Evolutionary conservation across 2,888 invertebrate genomes (phyloP), one percentile per base, ranked within the genome.

Genomic region (Ophion ellenae): DNA sequence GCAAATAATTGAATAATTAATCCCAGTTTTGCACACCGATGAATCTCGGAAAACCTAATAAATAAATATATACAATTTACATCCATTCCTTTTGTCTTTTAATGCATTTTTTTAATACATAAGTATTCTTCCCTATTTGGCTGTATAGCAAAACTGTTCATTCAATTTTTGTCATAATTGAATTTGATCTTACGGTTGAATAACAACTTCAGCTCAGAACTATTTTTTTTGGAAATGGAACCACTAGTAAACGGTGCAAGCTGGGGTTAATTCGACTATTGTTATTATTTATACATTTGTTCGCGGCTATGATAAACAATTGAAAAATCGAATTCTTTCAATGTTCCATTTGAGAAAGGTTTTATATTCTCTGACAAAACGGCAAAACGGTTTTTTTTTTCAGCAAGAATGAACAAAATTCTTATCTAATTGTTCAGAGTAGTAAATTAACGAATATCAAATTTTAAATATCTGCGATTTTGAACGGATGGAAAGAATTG

Each of bases 271-370:
- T 74, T 69, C 53, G 69, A 53, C 24, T 74, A 61, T 69, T 69
- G 40, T 79, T 47, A 67, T 61, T 67, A 4, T 17, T 53, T 53
- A 53, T 53, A 1, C 2, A 53, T 53, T 69, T 61, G 28, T 24
- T 57, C 73, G 73, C 69, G 77, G 64, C 40, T 57, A 40, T 63
- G 59, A 36, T 20, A 28, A 40, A 67, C n/a, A 59, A 3, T 7
- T 45, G 64, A 32, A 63, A 75, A 47, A 75, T 64, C 75, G 17
- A 75, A 47, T 64, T 64, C 47, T 75, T 64, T n/a, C 47, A 17
- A 9, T 40, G 17, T 20, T 28, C 24, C 28, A 45, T 63, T 74
- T 63, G 11, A 63, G 40, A 11, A 47, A 2, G 53, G 2, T 53
- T 14, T 47, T 47, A 10, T 3, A 14, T 47, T 14, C 47, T 14